These are phyloP conservation scores for Atrina japonica DNA, from an alignment of 2,888 invertebrate species.

Conservation along the genomic window DNA sequence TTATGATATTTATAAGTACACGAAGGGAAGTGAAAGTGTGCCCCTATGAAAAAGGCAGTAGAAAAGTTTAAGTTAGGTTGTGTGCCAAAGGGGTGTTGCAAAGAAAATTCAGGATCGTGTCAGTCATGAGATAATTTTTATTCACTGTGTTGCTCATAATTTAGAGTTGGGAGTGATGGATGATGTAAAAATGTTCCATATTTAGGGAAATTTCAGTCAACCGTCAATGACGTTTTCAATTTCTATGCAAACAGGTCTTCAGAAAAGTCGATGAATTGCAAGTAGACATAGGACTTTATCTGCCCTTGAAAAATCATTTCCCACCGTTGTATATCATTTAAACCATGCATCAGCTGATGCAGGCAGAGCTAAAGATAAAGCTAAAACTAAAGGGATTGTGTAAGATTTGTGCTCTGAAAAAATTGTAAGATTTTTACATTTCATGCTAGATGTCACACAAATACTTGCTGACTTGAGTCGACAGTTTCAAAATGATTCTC, in stretches of 20 bases:
- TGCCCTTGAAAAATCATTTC: not conserved
- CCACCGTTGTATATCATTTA: constrained; percentile 21
- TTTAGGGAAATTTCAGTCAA: constrained; percentile 11
- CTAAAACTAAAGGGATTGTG: not conserved
- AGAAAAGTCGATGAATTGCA: constrained; percentile 12
- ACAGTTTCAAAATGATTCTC: too few relatives aligned
- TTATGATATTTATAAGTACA: too few relatives aligned
- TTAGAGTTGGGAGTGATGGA: constrained; percentile 25
- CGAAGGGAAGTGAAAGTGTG: too few relatives aligned
- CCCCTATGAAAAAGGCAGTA: too few relatives aligned
- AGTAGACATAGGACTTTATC: not conserved
- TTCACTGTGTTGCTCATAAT: constrained; percentile 24
- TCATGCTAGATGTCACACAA: not conserved
- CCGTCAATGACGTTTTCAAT: constrained; percentile 5
- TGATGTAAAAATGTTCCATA: constrained; percentile 9
- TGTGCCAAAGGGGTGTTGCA: constrained; percentile 18
- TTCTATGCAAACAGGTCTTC: constrained; percentile 13
- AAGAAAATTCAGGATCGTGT: constrained; percentile 3
- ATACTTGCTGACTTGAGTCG: not conserved
- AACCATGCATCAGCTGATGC: constrained; percentile 6
- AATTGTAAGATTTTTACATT: not conserved
- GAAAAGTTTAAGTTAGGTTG: constrained; percentile 4
- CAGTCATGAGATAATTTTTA: not conserved
- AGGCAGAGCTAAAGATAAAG: constrained; percentile 9
- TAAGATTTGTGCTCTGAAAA: not conserved